Conservation (phyloP, 2,113 vertebrate genomes). For the Chaenogobius annularis region DNA sequence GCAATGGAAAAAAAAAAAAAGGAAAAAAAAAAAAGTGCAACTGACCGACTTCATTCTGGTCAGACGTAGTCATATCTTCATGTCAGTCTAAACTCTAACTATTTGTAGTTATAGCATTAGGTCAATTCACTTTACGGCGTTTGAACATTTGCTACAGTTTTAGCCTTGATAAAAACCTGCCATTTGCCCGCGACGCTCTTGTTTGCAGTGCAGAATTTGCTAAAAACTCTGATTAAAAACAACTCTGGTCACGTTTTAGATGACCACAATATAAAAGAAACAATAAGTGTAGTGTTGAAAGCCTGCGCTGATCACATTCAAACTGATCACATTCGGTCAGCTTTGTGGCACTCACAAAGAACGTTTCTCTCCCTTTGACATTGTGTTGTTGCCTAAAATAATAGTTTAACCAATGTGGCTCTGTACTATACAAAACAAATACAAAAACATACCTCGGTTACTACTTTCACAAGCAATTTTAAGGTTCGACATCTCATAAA, state of each 20-base stretch:
- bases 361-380: constrained; percentile 65
- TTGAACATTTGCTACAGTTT: too few relatives aligned
- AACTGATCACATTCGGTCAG: constrained; percentile 61
- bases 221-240: neutral
- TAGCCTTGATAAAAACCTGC: too few relatives aligned
- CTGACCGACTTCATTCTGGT: constrained; percentile 16
- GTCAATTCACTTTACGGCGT: neutral
- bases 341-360: constrained; percentile 24
- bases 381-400: constrained; percentile 28
- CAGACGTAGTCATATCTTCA: neutral
- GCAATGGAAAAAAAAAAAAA: constrained; percentile 10
- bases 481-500: constrained; percentile 74
- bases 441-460: constrained; percentile 68
- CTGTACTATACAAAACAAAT: constrained; percentile 63
- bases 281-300: constrained; percentile 13
- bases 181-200: neutral
- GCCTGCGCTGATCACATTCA: constrained; percentile 39
- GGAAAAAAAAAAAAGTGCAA: constrained; percentile 5
- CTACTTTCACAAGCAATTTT: constrained; percentile 70
- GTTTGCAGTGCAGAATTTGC: neutral
- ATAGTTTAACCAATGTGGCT: constrained; percentile 39
- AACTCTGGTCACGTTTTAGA: constrained; percentile 30
- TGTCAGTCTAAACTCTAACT: neutral
- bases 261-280: constrained; percentile 15
- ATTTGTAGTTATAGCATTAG: constrained; percentile 14